phyloP scores from a whole-genome alignment of 2,888 invertebrate genomes.

The Acleris cristana region DNA sequence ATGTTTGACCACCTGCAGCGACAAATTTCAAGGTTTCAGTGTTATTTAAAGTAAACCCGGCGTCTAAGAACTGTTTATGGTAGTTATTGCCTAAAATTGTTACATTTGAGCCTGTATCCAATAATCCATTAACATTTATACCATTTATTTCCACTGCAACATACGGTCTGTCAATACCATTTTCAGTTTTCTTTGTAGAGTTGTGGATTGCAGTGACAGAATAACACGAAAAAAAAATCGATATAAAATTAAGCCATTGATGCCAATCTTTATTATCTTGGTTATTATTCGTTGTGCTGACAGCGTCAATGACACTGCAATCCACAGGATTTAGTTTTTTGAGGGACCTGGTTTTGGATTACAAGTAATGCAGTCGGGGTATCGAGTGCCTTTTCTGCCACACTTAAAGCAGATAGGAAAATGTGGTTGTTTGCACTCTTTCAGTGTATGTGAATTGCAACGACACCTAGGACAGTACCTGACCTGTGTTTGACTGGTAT shows the following conservation, averaged over 20 bases:
- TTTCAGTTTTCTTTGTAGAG: too few relatives aligned
- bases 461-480: not conserved
- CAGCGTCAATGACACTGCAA: not conserved
- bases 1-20: conserved; percentile 1
- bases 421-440: not conserved
- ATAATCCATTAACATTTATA: not conserved
- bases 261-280: not conserved
- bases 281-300: not conserved
- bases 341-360: not conserved
- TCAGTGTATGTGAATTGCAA: not conserved
- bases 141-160: conserved; percentile 5
- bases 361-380: too few relatives aligned
- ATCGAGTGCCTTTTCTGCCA: too few relatives aligned
- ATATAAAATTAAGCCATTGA: not conserved
- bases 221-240: not conserved
- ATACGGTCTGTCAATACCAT: not conserved
- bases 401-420: too few relatives aligned
- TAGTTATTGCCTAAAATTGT: not conserved
- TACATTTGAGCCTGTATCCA: not conserved
- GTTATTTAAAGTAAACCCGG: not conserved
- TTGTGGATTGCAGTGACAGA: not conserved
- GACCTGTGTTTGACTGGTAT: not conserved
- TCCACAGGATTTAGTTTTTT: not conserved
- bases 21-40: not conserved
- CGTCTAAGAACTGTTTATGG: not conserved